phyloP scores from a whole-genome alignment of 2,797 vertebrate genomes.

The Sebastes nivosus region DNA sequence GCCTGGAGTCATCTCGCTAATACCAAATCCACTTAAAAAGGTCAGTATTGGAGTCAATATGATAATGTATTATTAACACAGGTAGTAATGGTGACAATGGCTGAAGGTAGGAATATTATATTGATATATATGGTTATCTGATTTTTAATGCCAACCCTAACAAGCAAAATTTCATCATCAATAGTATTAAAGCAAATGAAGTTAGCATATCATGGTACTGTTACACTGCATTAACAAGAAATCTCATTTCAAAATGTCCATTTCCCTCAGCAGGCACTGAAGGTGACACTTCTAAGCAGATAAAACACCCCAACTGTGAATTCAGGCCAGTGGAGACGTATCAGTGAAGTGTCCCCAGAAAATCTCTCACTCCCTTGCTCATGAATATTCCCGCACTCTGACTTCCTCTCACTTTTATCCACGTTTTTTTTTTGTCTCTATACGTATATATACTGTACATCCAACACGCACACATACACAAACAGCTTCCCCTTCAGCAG shows the following conservation, averaged over 20 bases:
- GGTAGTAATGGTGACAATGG: neutral
- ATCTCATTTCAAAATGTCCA: slow-evolving; percentile 32
- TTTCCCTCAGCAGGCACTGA: slow-evolving; percentile 59
- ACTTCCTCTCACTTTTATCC: slow-evolving; percentile 10
- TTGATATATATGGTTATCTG: neutral
- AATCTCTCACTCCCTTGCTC: slow-evolving; percentile 38
- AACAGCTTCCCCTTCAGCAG: slow-evolving; percentile 47
- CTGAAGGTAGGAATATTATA: neutral
- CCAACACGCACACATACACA: slow-evolving; percentile 14
- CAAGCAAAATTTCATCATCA: neutral
- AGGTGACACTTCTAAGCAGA: slow-evolving; percentile 83
- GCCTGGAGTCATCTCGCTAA: too few species aligned
- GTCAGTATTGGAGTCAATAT: neutral
- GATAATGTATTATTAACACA: neutral
- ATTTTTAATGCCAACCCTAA: neutral
- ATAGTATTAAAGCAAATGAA: slow-evolving; percentile 3
- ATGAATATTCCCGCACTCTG: slow-evolving; percentile 16
- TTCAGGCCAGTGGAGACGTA: slow-evolving; percentile 69
- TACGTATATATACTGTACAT: neutral
- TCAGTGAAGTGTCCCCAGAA: slow-evolving; percentile 50
- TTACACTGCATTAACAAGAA: slow-evolving; percentile 32
- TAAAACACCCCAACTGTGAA: slow-evolving; percentile 73
- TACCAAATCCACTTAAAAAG: neutral
- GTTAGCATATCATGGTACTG: neutral
- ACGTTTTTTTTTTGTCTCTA: neutral